Evolutionary conservation across 2,113 vertebrate genomes (phyloP), one percentile per base, ranked within the genome.

Genomic region (Penelope pileata): DNA sequence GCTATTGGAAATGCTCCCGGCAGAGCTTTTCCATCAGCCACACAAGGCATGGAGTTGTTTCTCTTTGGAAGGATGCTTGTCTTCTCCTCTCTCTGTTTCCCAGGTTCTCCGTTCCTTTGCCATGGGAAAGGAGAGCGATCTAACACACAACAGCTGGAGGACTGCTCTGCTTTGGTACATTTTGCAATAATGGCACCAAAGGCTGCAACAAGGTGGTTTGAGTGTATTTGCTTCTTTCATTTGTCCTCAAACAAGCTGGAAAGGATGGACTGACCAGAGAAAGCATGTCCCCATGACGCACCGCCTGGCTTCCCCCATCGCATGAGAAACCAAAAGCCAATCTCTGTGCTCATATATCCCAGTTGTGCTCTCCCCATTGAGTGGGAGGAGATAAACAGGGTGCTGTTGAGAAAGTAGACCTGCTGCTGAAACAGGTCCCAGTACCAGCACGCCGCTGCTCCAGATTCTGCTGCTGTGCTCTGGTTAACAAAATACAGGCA

Each of bases 61-160:
- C 21, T 51, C 22, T 54, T 86, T 32, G 45, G 50, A 70, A 84
- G 29, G 50, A 45, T 16, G 16, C 8, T 66, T 69, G 16, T 6
- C 18, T 86, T 83, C 36, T n/a, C 16, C n/a, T 58, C 48, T 51
- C 56, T 75, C 12, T 60, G 81, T 59, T 69, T 48, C 13, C 10
- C 40, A 45, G 15, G 12, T 32, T 81, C 54, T 83, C 26, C 73
- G 43, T 4, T 12, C 54, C 5, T 67, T 86, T 59, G 21, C 19
- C 3, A 2, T 0, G 3, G 47, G 60, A 58, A n/a, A 6, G 18
- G 70, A 56, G 40, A 67, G 27, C 0, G 3, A 17, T 53, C 45
- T 72, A 56, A 54, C 47, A 63, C 47, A 19, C 38, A 45, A 32
- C 0, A 0, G 16, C 48, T 89, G 50, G 21, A 68, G 53, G 15